These are phyloP conservation scores for Chaenodraco wilsoni DNA, from an alignment of 2,797 vertebrate genomes.

Conservation along the genomic window DNA sequence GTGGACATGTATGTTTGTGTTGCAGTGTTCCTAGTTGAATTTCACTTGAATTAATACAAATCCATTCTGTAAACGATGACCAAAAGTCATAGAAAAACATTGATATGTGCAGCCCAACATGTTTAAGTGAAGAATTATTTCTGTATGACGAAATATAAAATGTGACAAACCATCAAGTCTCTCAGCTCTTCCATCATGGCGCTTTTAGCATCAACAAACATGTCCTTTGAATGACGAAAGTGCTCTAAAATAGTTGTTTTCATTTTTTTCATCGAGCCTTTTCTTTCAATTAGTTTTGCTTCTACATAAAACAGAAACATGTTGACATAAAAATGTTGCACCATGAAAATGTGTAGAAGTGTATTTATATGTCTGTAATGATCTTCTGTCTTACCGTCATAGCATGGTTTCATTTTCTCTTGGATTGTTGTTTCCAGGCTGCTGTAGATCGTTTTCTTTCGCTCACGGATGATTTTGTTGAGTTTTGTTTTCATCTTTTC, in stretches of 20 bases:
- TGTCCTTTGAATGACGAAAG: slow-evolving; percentile 15
- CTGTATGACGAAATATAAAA: not conserved
- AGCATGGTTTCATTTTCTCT: slow-evolving; percentile 43
- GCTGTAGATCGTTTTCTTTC: slow-evolving; percentile 51
- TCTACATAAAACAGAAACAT: slow-evolving; percentile 27
- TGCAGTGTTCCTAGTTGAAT: not conserved
- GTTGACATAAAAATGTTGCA: too few relatives aligned
- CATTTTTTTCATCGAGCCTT: not conserved
- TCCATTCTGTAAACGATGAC: too few relatives aligned
- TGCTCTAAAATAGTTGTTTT: not conserved
- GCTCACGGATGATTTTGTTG: not conserved
- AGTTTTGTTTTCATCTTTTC: slow-evolving; percentile 39
- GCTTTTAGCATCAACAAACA: slow-evolving; percentile 44
- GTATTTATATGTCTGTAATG: not conserved
- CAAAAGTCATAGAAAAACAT: too few relatives aligned
- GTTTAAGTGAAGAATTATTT: not conserved
- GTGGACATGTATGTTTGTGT: too few relatives aligned
- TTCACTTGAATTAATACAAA: too few relatives aligned
- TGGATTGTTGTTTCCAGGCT: slow-evolving; percentile 24
- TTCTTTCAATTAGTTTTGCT: rapidly evolving
- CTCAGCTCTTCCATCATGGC: slow-evolving; percentile 2
- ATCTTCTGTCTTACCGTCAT: slow-evolving; percentile 31
- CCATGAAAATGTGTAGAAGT: too few relatives aligned
- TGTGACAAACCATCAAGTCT: slow-evolving; percentile 36
- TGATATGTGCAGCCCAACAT: not conserved